Evolutionary conservation across 1,140 invertebrate species (phyloP), one percentile per base, ranked within the genome.

Genomic region (Cyphomyrmex costatus): DNA sequence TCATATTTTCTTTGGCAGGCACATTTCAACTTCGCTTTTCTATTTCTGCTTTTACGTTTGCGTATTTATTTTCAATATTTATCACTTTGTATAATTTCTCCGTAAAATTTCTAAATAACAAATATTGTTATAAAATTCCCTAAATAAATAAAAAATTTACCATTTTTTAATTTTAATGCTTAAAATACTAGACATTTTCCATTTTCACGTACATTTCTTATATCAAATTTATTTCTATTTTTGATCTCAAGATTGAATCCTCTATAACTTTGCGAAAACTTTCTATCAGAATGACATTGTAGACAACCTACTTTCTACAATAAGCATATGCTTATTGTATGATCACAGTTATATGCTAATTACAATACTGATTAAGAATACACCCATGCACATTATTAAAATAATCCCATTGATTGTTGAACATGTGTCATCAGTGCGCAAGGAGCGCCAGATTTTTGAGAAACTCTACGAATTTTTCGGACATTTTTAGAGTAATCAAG

Each of bases 1-100:
- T 19, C 19, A n/a, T 79, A 79, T 79, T 79, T 79, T 79, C 77
- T 53, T 79, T 79, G 77, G 74, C 74, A 61, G 33, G 27, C 73
- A 7, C 10, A 66, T 66, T 65, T 79, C 61, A 46, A 79, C 7
- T 27, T 51, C n/a, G n/a, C n/a, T 51, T 53, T n/a, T 66, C 61
- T 33, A 27, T 68, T 53, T 79, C 24, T 27, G 60, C 14, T 10
- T 27, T 65, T 30, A 30, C 27, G 12, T 78, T 16, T n/a, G 58
- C 30, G 10, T 46, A 36, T 30, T 78, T 68, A 68, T 42, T 36
- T 53, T 68, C 46, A 51, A 79, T 68, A 79, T 68, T 51, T 36
- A 79, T 68, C 42, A 33, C n/a, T 14, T 24, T 49, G 33, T 61
- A 12, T 24, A 19, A 60, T 30, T 19, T 27, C 10, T 14, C 21